These are phyloP conservation scores for Cyclargus thomasi DNA, from an alignment of 1,140 invertebrate genomes.

Conservation along the genomic window DNA sequence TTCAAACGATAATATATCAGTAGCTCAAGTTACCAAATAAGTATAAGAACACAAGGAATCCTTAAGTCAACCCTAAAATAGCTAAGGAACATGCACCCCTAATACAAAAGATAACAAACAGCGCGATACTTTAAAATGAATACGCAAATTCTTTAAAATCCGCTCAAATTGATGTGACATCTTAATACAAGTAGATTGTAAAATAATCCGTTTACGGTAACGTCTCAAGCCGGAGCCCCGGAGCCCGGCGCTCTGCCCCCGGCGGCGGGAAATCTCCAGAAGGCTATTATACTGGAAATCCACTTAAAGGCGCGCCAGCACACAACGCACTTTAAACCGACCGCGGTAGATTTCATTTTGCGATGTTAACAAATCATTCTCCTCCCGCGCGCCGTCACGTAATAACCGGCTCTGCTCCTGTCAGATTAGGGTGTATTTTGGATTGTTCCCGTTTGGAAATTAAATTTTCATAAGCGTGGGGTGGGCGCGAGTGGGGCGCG, in stretches of 20 bases:
- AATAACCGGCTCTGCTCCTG: conserved; percentile 45
- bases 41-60: too few relatives aligned
- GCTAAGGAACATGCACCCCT: not conserved
- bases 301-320: conserved; percentile 30
- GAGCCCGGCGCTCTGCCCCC: conserved; percentile 15
- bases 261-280: conserved; percentile 59
- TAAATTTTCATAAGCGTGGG: conserved; percentile 68
- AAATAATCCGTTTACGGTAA: conserved; percentile 58
- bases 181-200: conserved; percentile 39
- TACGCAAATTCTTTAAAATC: conserved; percentile 3
- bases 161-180: conserved; percentile 5
- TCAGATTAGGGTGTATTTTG: conserved; percentile 57
- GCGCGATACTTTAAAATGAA: not conserved
- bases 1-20: too few relatives aligned
- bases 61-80: not conserved
- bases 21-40: too few relatives aligned
- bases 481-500: conserved; percentile 23
- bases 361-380: conserved; percentile 37
- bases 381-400: conserved; percentile 44
- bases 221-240: conserved; percentile 32
- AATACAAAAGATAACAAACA: not conserved
- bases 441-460: conserved; percentile 54
- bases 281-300: conserved; percentile 64
- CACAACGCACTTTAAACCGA: conserved; percentile 36
- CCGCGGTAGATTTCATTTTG: conserved; percentile 46